Evolutionary conservation across 2,797 vertebrate species (phyloP).

Genomic region (Lagodon rhomboides): DNA sequence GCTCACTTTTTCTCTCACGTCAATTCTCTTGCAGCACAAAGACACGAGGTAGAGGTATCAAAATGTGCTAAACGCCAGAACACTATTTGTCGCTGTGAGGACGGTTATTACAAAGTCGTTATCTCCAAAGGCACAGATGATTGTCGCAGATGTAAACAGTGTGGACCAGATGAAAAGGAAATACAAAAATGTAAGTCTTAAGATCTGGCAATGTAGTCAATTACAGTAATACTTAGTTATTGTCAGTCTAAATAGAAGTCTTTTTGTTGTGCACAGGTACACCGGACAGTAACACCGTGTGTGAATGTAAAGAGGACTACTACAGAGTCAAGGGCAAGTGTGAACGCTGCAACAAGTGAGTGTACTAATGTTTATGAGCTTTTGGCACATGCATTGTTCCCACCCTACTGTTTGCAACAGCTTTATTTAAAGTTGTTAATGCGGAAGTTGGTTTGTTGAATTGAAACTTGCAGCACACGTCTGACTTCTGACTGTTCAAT

Average conservation of each 20-base stretch:
- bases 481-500: slow-evolving; percentile 33
- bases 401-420: neutral
- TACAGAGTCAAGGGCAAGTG: slow-evolving; percentile 59
- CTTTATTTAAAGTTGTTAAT: slow-evolving; percentile 34
- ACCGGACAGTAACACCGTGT: slow-evolving; percentile 56
- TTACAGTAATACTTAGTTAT: neutral
- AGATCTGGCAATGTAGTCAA: neutral
- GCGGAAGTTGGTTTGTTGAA: slow-evolving; percentile 76
- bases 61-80: neutral
- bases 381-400: slow-evolving; percentile 10
- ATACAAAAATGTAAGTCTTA: slow-evolving; percentile 69
- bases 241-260: slow-evolving; percentile 8
- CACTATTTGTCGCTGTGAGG: slow-evolving; percentile 69
- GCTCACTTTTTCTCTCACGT: slow-evolving; percentile 1
- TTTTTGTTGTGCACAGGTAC: slow-evolving; percentile 73
- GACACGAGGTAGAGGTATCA: rapidly evolving
- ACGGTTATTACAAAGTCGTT: slow-evolving; percentile 8
- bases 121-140: slow-evolving; percentile 16
- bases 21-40: neutral
- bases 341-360: slow-evolving; percentile 77
- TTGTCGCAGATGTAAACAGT: slow-evolving; percentile 63
- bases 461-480: slow-evolving; percentile 63
- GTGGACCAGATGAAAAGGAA: slow-evolving; percentile 42
- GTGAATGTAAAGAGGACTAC: slow-evolving; percentile 67
- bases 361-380: neutral